Evolutionary conservation across 1,140 invertebrate species (phyloP).

Genomic region (Choristoneura fumiferana): DNA sequence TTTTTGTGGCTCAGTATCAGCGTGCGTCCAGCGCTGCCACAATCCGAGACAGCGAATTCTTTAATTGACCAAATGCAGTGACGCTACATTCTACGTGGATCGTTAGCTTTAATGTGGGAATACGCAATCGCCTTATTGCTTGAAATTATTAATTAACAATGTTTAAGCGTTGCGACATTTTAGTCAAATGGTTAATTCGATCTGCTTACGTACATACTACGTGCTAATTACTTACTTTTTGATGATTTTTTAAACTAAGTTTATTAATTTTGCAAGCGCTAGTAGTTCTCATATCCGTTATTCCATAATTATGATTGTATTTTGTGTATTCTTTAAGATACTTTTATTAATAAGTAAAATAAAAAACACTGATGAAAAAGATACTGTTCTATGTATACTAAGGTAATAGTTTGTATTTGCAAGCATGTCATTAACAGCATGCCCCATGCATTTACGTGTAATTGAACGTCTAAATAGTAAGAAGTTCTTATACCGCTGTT

Average conservation of each 20-base stretch:
- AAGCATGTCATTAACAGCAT: too few species aligned
- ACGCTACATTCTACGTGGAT: slow-evolving; percentile 51
- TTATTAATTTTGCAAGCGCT: too few species aligned
- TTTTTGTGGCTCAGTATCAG: slow-evolving; percentile 64
- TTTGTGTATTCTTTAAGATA: too few species aligned
- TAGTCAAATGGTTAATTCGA: slow-evolving; percentile 15
- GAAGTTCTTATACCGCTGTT: not conserved
- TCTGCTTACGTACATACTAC: too few species aligned
- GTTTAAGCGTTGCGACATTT: slow-evolving; percentile 31
- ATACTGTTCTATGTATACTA: too few species aligned
- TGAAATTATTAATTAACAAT: slow-evolving; percentile 40
- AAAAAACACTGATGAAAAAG: too few species aligned
- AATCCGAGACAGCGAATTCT: slow-evolving; percentile 62
- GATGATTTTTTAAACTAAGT: too few species aligned
- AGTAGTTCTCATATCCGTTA: too few species aligned
- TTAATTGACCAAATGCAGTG: slow-evolving; percentile 69
- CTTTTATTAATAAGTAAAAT: too few species aligned
- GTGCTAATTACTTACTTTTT: too few species aligned
- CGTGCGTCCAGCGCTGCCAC: slow-evolving; percentile 46
- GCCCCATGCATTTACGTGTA: not conserved
- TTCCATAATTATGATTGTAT: too few species aligned
- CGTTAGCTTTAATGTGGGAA: slow-evolving; percentile 58
- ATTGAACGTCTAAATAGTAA: slow-evolving; percentile 2
- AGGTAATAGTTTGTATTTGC: too few species aligned
- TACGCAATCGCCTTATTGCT: slow-evolving; percentile 39